Evolutionary conservation across 2,797 vertebrate genomes (phyloP).

Genomic region (Rhynchotus rufescens): DNA sequence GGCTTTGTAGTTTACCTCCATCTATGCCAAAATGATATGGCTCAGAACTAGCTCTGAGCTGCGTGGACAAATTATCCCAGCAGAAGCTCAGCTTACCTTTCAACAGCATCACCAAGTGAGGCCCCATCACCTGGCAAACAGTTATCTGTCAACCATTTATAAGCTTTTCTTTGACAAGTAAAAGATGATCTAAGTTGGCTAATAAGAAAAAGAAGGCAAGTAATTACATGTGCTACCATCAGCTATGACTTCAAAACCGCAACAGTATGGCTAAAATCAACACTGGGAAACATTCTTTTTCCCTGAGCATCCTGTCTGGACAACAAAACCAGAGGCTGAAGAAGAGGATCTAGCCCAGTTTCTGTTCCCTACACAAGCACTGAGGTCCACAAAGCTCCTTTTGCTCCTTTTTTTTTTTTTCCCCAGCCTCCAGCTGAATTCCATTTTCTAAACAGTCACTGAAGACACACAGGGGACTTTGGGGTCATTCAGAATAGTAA

Average conservation of each 20-base stretch:
- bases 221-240: not conserved
- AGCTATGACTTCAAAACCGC: slow-evolving; percentile 34
- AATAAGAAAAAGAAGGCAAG: not conserved
- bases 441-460: slow-evolving; percentile 27
- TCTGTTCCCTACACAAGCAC: not conserved
- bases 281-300: slow-evolving; percentile 45
- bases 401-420: not conserved
- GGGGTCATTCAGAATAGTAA: slow-evolving; percentile 19
- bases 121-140: not conserved
- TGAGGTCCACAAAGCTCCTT: not conserved
- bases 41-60: not conserved
- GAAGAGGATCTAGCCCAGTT: slow-evolving; percentile 28
- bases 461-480: slow-evolving; percentile 28
- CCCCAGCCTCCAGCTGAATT: not conserved
- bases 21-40: not conserved
- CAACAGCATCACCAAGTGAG: not conserved
- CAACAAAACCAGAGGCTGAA: slow-evolving; percentile 8
- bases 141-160: not conserved
- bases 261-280: slow-evolving; percentile 19
- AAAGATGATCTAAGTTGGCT: not conserved
- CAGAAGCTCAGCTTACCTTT: not conserved
- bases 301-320: slow-evolving; percentile 49
- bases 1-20: not conserved
- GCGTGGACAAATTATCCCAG: not conserved
- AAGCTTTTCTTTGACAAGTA: not conserved